Conservation (phyloP, 2,888 invertebrate genomes). For the Sphaerophoria rueppellii region DNA sequence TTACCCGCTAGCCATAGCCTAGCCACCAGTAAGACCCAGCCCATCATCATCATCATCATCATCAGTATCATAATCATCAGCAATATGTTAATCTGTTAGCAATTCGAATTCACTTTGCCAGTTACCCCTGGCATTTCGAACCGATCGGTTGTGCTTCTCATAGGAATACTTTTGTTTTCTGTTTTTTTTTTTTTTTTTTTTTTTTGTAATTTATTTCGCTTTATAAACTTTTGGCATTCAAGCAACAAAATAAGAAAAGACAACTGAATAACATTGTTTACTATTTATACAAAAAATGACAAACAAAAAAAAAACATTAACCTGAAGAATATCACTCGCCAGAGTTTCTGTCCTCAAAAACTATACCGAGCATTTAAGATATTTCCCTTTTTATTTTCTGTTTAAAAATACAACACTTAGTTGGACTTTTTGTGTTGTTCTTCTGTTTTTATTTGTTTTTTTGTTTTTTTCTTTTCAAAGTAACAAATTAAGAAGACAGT, state of each 20-base stretch:
- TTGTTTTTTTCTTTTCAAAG: conserved; percentile 12
- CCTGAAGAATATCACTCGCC: not conserved
- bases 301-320: not conserved
- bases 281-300: too few species aligned
- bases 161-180: not conserved
- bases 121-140: conserved; percentile 58
- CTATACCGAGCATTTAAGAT: conserved; percentile 24
- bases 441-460: not conserved
- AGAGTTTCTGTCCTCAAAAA: not conserved
- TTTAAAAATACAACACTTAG: conserved; percentile 28
- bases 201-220: not conserved
- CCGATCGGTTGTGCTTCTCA: conserved; percentile 49
- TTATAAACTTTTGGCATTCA: conserved; percentile 16
- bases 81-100: conserved; percentile 50
- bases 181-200: not conserved
- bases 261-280: too few species aligned
- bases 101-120: conserved; percentile 48
- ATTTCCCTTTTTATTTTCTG: not conserved
- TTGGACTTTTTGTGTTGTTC: not conserved
- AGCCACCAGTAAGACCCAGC: conserved; percentile 29
- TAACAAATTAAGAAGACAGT: conserved; percentile 1
- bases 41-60: conserved; percentile 33
- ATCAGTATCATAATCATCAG: conserved; percentile 17
- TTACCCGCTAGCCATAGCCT: conserved; percentile 35
- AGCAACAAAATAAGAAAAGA: conserved; percentile 25